Evolutionary conservation across 92 coral and sea anemone genomes (phyloP).

Genomic region (Ricordea florida): DNA sequence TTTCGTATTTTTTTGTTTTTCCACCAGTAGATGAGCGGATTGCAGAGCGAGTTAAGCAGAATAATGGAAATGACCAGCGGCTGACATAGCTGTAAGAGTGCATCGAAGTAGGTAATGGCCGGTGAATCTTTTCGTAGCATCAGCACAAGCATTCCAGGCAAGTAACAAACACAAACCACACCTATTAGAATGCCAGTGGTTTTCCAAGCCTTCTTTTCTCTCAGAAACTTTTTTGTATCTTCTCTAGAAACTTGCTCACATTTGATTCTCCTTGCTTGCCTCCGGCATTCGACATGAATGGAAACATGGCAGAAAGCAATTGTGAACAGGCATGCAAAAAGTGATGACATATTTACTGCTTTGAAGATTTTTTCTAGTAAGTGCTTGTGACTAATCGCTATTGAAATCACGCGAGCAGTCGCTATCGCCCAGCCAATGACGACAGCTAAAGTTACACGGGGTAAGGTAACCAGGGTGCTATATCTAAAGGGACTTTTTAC

Average conservation of each 20-base stretch:
- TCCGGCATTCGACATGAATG: not conserved
- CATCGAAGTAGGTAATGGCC: not conserved
- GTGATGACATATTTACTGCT: not conserved
- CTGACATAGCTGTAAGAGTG: not conserved
- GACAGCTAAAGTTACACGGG: not conserved
- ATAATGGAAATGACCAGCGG: not conserved
- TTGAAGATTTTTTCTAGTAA: too few relatives aligned
- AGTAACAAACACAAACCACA: not conserved
- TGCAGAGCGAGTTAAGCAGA: not conserved
- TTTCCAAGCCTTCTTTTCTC: not conserved
- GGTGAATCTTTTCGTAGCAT: not conserved
- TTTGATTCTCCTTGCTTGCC: not conserved
- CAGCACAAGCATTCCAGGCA: not conserved
- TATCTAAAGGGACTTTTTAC: not conserved
- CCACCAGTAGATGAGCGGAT: not conserved
- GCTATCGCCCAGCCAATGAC: not conserved
- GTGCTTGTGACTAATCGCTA: too few relatives aligned
- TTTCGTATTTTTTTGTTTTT: not conserved
- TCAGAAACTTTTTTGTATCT: not conserved
- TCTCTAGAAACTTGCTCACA: not conserved
- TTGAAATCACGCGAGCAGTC: too few relatives aligned
- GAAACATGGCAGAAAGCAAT: slow-evolving; percentile 8
- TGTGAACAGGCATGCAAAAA: not conserved
- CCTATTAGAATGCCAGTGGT: not conserved
- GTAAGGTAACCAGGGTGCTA: not conserved